Conservation (phyloP, 2,888 invertebrate species). For the Elmis aenea region DNA sequence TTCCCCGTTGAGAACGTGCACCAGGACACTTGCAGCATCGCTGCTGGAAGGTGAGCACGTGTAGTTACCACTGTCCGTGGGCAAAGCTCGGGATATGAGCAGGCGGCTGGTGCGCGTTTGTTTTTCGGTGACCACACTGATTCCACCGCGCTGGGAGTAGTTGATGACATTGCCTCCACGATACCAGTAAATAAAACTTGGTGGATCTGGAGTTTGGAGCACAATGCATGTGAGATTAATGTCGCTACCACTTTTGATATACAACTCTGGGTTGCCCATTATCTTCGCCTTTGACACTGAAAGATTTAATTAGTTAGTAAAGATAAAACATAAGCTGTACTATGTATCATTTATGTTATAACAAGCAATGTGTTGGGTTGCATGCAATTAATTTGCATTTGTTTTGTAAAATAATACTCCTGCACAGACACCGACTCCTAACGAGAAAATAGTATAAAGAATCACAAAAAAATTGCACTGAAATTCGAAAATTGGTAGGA, state of each 20-base stretch:
- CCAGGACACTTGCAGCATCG: slow-evolving; percentile 54
- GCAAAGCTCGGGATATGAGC: slow-evolving; percentile 76
- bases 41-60: slow-evolving; percentile 70
- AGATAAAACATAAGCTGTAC: too few relatives aligned
- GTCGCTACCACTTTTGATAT: slow-evolving; percentile 85
- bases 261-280: slow-evolving; percentile 77
- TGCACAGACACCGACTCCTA: too few relatives aligned
- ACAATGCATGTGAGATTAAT: slow-evolving; percentile 88
- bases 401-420: too few relatives aligned
- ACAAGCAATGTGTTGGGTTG: too few relatives aligned
- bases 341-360: too few relatives aligned
- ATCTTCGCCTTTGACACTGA: slow-evolving; percentile 87
- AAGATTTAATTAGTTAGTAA: slow-evolving; percentile 30
- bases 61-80: slow-evolving; percentile 82
- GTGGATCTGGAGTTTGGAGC: slow-evolving; percentile 75
- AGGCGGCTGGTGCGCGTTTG: slow-evolving; percentile 78
- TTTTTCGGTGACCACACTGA: slow-evolving; percentile 81
- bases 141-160: slow-evolving; percentile 79
- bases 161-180: slow-evolving; percentile 76
- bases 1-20: slow-evolving; percentile 54
- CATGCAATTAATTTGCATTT: background rate
- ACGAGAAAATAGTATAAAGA: too few relatives aligned
- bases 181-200: slow-evolving; percentile 78
- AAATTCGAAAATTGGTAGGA: too few relatives aligned
- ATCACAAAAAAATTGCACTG: too few relatives aligned